Percentiles rank a stretch among this genome's conserved stretches.
phyloP scores from a whole-genome alignment of 2,797 vertebrate species.

The Setipinna tenuifilis region DNA sequence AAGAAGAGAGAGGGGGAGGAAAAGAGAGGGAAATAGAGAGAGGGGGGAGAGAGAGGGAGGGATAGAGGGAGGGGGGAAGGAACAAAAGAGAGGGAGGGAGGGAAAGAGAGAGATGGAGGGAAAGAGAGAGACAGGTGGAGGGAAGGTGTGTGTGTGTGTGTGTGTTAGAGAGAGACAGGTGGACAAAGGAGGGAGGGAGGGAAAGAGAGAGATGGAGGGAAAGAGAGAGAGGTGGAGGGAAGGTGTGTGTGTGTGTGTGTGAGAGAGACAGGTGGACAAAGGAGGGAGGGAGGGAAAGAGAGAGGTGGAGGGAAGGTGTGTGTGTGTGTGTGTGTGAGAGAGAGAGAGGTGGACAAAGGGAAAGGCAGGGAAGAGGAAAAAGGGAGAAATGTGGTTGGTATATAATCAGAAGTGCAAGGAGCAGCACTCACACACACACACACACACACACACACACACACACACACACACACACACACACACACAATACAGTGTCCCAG shows the following conservation, averaged over 20 bases:
- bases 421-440: not conserved
- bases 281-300: not conserved
- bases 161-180: not conserved
- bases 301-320: not conserved
- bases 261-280: not conserved
- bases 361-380: too few relatives aligned
- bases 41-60: not conserved
- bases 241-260: too few relatives aligned
- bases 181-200: not conserved
- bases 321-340: too few relatives aligned
- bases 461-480: conserved; percentile 2
- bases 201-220: not conserved
- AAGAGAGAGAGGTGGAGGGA: not conserved
- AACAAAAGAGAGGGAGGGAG: not conserved
- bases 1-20: not conserved
- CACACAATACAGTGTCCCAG: not conserved
- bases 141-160: not conserved
- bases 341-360: not conserved
- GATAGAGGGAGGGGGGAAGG: not conserved
- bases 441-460: not conserved
- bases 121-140: not conserved
- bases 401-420: not conserved
- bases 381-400: not conserved
- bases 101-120: not conserved
- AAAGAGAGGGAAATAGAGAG: not conserved